Conservation (phyloP, 1,140 invertebrate species). For the Mamestra configurata region DNA sequence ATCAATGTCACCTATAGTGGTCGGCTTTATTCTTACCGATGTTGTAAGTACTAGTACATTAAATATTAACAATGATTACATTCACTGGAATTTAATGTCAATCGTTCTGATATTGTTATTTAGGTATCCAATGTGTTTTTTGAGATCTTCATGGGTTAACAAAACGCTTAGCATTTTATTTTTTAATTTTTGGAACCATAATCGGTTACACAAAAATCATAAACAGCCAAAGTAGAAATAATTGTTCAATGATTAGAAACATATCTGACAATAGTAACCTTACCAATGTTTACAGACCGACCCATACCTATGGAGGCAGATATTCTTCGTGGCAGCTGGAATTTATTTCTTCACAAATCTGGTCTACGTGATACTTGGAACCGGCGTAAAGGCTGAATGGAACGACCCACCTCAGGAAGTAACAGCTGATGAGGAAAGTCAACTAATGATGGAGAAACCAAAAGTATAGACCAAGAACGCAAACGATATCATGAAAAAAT, state of each 20-base stretch:
- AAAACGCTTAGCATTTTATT: too few relatives aligned
- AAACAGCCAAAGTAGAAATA: too few relatives aligned
- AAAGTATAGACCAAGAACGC: neutral
- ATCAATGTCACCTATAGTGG: conserved; percentile 89
- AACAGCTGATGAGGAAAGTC: neutral
- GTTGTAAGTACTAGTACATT: conserved; percentile 75
- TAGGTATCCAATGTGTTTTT: too few relatives aligned
- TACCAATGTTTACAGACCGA: conserved; percentile 7
- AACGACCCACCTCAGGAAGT: conserved; percentile 50
- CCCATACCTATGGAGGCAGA: conserved; percentile 46
- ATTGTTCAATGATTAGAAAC: too few relatives aligned
- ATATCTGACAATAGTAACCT: too few relatives aligned
- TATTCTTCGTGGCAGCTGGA: conserved; percentile 56
- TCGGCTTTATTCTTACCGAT: conserved; percentile 67
- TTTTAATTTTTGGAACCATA: too few relatives aligned
- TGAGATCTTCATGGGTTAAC: too few relatives aligned
- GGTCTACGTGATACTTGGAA: conserved; percentile 55
- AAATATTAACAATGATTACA: too few relatives aligned
- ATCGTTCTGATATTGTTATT: too few relatives aligned
- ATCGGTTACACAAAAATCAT: too few relatives aligned
- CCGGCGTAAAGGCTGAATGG: conserved; percentile 53
- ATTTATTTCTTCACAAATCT: conserved; percentile 54
- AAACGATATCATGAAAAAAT: neutral
- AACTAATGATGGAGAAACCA: conserved; percentile 5
- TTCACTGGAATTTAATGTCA: too few relatives aligned